Conservation (phyloP, 2,888 invertebrate species). For the Cephalotes varians region DNA sequence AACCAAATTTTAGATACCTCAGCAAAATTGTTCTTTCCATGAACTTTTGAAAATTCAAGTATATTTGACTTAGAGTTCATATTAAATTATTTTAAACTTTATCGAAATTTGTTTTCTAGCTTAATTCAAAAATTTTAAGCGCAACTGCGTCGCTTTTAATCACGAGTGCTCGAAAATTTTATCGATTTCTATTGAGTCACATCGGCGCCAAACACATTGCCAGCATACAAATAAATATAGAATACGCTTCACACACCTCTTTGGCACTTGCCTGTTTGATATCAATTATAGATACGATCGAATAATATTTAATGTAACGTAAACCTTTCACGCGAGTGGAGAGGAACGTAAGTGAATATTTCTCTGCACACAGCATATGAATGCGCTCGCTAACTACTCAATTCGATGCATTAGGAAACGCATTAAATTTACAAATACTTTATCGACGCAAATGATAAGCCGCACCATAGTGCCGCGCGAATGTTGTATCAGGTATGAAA, state of each 20-base stretch:
- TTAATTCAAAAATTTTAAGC: background rate
- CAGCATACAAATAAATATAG: background rate
- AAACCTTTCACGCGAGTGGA: constrained; percentile 7
- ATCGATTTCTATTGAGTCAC: background rate
- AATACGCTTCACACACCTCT: background rate
- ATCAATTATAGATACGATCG: constrained; percentile 12
- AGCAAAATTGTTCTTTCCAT: no score
- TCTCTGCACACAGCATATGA: background rate
- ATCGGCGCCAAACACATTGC: background rate
- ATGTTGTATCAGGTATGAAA: constrained; percentile 35
- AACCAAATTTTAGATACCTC: no score
- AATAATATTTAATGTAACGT: constrained; percentile 21
- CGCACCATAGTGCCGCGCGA: background rate
- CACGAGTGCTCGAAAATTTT: background rate
- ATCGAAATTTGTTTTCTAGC: background rate
- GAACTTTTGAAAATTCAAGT: no score
- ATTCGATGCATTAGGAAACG: constrained; percentile 24
- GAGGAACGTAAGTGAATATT: background rate
- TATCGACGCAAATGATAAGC: constrained; percentile 42
- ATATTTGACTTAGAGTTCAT: background rate
- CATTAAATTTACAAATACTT: constrained; percentile 46
- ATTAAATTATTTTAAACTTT: background rate
- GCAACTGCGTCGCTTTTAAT: background rate
- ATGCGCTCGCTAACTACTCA: background rate
- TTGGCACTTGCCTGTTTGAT: background rate